Conservation (phyloP, 2,797 vertebrate genomes). For the Falco rusticolus region DNA sequence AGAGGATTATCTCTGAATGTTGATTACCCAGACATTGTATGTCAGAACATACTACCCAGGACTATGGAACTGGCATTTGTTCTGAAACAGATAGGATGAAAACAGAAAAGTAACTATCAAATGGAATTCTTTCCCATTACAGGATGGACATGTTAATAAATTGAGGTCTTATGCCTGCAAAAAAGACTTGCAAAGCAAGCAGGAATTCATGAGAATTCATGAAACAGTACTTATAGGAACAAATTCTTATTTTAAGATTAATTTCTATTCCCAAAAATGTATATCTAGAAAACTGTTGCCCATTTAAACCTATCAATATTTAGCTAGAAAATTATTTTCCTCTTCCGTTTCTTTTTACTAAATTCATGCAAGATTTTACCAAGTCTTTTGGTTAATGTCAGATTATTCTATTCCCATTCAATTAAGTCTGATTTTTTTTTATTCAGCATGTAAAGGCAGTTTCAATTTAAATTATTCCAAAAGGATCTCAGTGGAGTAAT, state of each 20-base stretch:
- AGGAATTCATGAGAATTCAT: neutral
- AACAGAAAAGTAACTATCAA: neutral
- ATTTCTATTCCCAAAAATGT: neutral
- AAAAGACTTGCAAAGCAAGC: neutral
- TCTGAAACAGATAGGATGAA: conserved; percentile 49
- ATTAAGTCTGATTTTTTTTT: conserved; percentile 52
- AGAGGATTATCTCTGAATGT: conserved; percentile 62
- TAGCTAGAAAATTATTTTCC: neutral
- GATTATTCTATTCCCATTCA: conserved; percentile 58
- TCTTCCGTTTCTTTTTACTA: neutral
- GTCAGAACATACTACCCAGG: neutral
- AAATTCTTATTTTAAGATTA: neutral
- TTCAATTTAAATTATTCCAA: conserved; percentile 68
- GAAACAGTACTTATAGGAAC: neutral
- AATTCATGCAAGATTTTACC: neutral
- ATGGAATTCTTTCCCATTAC: neutral
- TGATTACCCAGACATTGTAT: neutral
- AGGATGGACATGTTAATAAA: neutral
- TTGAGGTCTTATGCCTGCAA: neutral
- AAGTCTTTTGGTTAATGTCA: neutral
- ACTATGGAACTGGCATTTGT: conserved; percentile 26
- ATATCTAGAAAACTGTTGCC: neutral
- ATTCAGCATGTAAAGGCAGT: conserved; percentile 65
- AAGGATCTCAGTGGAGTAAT: conserved; percentile 83
- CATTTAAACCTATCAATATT: neutral